Conservation (phyloP, 2,113 vertebrate genomes). For the Boulengeromyrus knoepffleri region DNA sequence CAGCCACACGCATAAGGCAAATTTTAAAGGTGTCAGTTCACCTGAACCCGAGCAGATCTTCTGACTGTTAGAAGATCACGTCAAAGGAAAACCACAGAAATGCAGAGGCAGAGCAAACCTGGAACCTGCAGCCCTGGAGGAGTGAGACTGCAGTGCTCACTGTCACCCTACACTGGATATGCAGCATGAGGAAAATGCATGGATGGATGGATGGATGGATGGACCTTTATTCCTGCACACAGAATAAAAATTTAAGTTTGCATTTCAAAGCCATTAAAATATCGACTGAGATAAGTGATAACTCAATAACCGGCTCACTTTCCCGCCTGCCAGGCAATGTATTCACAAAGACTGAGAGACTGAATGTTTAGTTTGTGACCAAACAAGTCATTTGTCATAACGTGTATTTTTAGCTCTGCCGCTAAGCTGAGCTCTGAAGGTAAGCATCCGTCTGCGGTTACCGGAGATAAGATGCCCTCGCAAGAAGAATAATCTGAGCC, state of each 20-base stretch:
- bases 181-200: not conserved
- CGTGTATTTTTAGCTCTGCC: slow-evolving; percentile 2
- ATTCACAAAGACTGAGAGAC: not conserved
- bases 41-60: not conserved
- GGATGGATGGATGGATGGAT: not conserved
- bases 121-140: not conserved
- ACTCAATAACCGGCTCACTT: not conserved
- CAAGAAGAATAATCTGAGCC: slow-evolving; percentile 4
- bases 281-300: not conserved
- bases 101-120: not conserved
- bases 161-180: not conserved
- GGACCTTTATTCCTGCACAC: not conserved
- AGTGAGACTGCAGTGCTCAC: not conserved
- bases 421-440: not conserved
- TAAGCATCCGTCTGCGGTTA: not conserved
- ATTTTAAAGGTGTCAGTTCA: not conserved
- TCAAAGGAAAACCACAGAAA: not conserved
- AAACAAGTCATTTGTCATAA: slow-evolving; percentile 1
- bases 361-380: not conserved
- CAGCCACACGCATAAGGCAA: not conserved
- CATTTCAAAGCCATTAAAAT: not conserved
- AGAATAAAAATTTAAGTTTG: not conserved
- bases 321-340: not conserved
- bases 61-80: too few relatives aligned
- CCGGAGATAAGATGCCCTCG: slow-evolving; percentile 4